Base-by-base conservation (phyloP, 2,113 vertebrate species). In the Callionymus lyra region DNA sequence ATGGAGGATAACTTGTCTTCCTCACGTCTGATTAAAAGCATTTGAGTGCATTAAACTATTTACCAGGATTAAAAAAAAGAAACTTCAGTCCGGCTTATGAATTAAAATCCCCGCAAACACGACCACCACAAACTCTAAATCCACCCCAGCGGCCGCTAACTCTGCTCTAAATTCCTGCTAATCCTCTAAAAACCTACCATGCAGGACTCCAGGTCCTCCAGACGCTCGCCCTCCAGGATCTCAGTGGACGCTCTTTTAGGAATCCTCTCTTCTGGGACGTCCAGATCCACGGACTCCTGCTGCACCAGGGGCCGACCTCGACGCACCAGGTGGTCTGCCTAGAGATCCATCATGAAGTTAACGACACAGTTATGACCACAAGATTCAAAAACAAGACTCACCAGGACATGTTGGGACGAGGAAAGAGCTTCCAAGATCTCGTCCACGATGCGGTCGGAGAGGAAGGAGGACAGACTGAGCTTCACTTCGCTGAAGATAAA, bases 361-460 rank as follows among this genome's bases (percentile, higher is more conserved):
- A 18, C 13, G 33, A 18, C 12, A 16, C 9, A 31, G 31, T 17
- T 1, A 47, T 2, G 8, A 12, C 3, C 9, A 37, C 4, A 27
- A 41, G 8, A n/a, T 1, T 27, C 14, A 11, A 6, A 37, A 10
- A 21, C 1, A 38, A 6, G 0, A 82, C 89, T 89, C 74, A 97
- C 94, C 88, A 98, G 79, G 47, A 83, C 84, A 46, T 86, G 88
- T 47, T 96, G 92, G 44, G 91, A 91, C 16, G 72, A 70, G 16
- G 92, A 97, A 36, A 97, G 88, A 5, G 91, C 85, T 56, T 96
- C 94, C 67, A 98, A 70, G 62, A 97, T 93, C 75, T 97, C 94
- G 54, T 98, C 94, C 14, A 98, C 94, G 10, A 98, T 87, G n/a
- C 89, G 91, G 62, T 98, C 94, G 0, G 94, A 96, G 48, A 98